Percentiles rank a stretch among this genome's conserved stretches.
These are phyloP conservation scores for Hylaea fasciaria DNA, from an alignment of 2,888 invertebrate genomes.

Conservation along the genomic window DNA sequence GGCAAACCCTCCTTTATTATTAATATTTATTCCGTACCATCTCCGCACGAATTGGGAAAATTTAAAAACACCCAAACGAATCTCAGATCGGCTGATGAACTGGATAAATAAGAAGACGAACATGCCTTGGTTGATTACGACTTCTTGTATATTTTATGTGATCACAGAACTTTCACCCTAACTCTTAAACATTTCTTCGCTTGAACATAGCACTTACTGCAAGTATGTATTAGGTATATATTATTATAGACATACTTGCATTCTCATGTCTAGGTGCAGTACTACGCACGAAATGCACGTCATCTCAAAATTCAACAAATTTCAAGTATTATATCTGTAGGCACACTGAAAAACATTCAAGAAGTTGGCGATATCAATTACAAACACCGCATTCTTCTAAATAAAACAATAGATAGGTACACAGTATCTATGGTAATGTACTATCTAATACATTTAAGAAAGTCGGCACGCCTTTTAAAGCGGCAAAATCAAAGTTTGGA, in stretches of 20 bases:
- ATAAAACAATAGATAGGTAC: slow-evolving; percentile 43
- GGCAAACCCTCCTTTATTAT: slow-evolving; percentile 84
- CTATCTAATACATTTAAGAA: slow-evolving; percentile 57
- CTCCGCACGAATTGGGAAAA: slow-evolving; percentile 68
- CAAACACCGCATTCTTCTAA: slow-evolving; percentile 31
- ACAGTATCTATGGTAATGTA: slow-evolving; percentile 42
- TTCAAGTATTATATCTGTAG: slow-evolving; percentile 6
- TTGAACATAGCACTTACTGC: background rate
- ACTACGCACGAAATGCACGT: too few relatives aligned
- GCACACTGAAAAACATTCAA: slow-evolving; percentile 4
- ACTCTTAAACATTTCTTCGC: background rate
- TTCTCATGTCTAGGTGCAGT: too few relatives aligned
- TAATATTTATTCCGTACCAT: slow-evolving; percentile 81
- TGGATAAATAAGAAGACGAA: slow-evolving; percentile 66
- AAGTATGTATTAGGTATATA: background rate
- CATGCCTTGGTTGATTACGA: slow-evolving; percentile 33
- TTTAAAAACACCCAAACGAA: slow-evolving; percentile 59
- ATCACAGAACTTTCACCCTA: slow-evolving; percentile 4
- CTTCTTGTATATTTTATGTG: slow-evolving; percentile 2
- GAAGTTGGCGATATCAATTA: slow-evolving; percentile 30
- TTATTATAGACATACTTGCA: background rate
- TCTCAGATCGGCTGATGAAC: slow-evolving; percentile 71
- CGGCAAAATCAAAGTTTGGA: slow-evolving; percentile 63
- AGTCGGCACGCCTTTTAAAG: slow-evolving; percentile 57
- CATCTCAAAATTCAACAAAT: too few relatives aligned